Conservation (phyloP, 2,888 invertebrate genomes). For the Dorcus hopei region DNA sequence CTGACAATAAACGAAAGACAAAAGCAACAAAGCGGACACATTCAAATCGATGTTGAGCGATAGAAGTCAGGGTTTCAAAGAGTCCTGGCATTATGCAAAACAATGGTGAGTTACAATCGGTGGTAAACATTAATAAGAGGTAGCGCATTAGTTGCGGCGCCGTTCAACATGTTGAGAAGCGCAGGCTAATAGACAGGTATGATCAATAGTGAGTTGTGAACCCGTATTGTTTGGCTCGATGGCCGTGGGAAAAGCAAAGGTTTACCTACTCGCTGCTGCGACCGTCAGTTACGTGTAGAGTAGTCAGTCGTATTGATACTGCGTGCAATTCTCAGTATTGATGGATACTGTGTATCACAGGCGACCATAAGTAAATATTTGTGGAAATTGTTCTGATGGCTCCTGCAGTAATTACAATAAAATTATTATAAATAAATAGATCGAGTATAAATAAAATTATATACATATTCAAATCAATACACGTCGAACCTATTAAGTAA, state of each 20-base stretch:
- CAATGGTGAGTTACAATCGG: slow-evolving; percentile 30
- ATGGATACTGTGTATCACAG: slow-evolving; percentile 14
- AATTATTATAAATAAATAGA: too few relatives aligned
- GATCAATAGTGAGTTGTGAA: slow-evolving; percentile 45
- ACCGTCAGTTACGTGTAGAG: slow-evolving; percentile 2
- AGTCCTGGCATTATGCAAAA: slow-evolving; percentile 28
- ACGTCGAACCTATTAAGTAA: not conserved
- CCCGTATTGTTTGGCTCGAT: slow-evolving; percentile 44
- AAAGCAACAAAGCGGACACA: not conserved
- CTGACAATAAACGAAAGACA: too few relatives aligned
- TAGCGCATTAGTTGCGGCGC: slow-evolving; percentile 32
- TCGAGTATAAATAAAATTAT: too few relatives aligned
- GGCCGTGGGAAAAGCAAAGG: slow-evolving; percentile 46
- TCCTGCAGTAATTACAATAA: too few relatives aligned
- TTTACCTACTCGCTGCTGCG: slow-evolving; percentile 27
- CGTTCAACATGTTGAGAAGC: slow-evolving; percentile 37
- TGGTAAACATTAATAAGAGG: slow-evolving; percentile 28
- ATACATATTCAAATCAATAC: too few relatives aligned
- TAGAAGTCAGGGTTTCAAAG: slow-evolving; percentile 11
- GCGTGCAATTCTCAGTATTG: slow-evolving; percentile 14
- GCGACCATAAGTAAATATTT: slow-evolving; percentile 9
- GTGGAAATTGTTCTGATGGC: not conserved
- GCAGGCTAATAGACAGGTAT: slow-evolving; percentile 42
- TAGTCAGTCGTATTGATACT: slow-evolving; percentile 14
- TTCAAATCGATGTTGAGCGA: slow-evolving; percentile 1